Evolutionary conservation across 2,888 invertebrate species (phyloP).

Genomic region (Troides aeacus): DNA sequence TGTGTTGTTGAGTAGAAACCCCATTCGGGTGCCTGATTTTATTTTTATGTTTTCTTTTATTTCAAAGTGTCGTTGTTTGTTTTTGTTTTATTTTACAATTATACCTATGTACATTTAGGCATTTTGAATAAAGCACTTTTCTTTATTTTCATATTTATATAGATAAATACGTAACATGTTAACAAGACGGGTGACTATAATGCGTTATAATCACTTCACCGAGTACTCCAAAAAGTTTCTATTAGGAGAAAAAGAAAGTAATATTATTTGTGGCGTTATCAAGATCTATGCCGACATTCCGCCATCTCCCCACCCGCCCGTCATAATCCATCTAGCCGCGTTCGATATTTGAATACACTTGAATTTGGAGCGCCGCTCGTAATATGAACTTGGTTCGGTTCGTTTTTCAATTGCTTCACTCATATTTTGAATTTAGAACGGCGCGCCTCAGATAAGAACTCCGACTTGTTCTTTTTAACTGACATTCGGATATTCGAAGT

Average conservation of each 20-base stretch:
- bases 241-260: slow-evolving; percentile 42
- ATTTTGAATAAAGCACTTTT: no score
- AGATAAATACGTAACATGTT: slow-evolving; percentile 9
- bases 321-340: slow-evolving; percentile 70
- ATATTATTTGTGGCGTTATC: slow-evolving; percentile 51
- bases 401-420: slow-evolving; percentile 79
- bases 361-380: slow-evolving; percentile 73
- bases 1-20: no score
- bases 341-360: slow-evolving; percentile 77
- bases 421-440: slow-evolving; percentile 77
- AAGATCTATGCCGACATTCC: slow-evolving; percentile 58
- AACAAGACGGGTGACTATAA: not conserved
- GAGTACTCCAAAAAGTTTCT: slow-evolving; percentile 33
- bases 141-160: no score
- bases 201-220: not conserved
- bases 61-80: no score
- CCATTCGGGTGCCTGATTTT: no score
- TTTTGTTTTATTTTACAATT: no score
- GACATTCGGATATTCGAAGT: slow-evolving; percentile 24
- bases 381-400: slow-evolving; percentile 75
- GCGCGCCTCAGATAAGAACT: slow-evolving; percentile 60
- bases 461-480: slow-evolving; percentile 22
- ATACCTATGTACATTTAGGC: no score
- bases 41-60: no score
- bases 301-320: slow-evolving; percentile 53